Conservation (phyloP, 1,140 invertebrate species). For the Polyergus mexicanus region DNA sequence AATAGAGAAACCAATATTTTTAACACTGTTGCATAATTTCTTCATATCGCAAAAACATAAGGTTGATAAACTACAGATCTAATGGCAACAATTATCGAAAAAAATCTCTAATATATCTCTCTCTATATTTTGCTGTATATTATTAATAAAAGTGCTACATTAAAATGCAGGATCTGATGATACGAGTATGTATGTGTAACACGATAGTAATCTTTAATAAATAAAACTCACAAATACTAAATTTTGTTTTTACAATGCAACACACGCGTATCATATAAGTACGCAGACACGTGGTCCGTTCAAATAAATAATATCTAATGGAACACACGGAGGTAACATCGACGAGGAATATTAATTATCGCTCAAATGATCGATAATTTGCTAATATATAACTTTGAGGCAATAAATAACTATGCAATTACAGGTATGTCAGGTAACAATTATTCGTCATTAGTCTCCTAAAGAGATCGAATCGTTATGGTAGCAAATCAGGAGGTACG, state of each 20-base stretch:
- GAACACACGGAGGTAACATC: conserved; percentile 25
- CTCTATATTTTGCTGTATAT: not conserved
- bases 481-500: conserved; percentile 75
- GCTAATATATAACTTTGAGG: conserved; percentile 35
- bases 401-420: conserved; percentile 53
- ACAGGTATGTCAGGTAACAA: conserved; percentile 49
- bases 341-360: conserved; percentile 33
- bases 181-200: not conserved
- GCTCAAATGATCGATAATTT: conserved; percentile 22
- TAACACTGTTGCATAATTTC: conserved; percentile 30
- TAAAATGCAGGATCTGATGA: conserved; percentile 2
- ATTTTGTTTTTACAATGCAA: conserved; percentile 7
- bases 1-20: conserved; percentile 7
- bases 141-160: not conserved
- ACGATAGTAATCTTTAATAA: conserved; percentile 18
- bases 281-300: not conserved
- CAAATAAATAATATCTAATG: conserved; percentile 46
- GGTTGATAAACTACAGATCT: conserved; percentile 37
- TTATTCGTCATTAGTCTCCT: conserved; percentile 20
- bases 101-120: conserved; percentile 12
- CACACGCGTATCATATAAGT: not conserved
- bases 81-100: conserved; percentile 13
- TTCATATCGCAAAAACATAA: conserved; percentile 15
- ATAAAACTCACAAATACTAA: conserved; percentile 30
- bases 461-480: conserved; percentile 56